Evolutionary conservation across 2,113 vertebrate genomes (phyloP), one percentile per base, ranked within the genome.

Genomic region (Ellobius talpinus): DNA sequence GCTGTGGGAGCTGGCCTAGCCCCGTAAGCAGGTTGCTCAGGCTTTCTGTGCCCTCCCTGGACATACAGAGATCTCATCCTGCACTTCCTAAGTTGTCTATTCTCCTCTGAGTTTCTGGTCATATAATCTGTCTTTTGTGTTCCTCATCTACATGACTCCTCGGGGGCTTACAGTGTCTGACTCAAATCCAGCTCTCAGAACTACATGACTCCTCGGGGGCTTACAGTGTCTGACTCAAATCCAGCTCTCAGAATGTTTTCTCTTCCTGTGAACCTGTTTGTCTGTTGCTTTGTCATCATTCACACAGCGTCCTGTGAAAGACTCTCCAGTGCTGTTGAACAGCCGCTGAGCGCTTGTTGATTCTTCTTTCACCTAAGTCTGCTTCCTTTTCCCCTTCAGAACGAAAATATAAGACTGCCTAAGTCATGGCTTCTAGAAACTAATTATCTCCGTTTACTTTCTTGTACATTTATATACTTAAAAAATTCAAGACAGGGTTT

Each of bases 351-450:
- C 10, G 74, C 76, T 0, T 70, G 45, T 84, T 95, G 29, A 58
- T 21, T 58, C 92, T 93, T 93, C 66, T 61, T 87, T 92, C 7
- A 93, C 58, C 66, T 92, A 61, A 45, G 87, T 33, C 92, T 91
- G 47, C n/a, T 85, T 92, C 24, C 61, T 91, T 72, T 79, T 2
- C 39, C 13, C 29, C 3, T 16, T 5, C 6, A n/a, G 26, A 84
- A 24, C 3, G 26, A 55, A 87, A 45, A 47, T 7, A 0, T 36
- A 58, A 31, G 50, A 42, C 66, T 78, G 7, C 72, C 52, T 45
- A 2, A 92, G 85, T 39, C 23, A 19, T 7, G 94, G 45, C 11
- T 88, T 42, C 47, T 66, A 36, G 52, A 91, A 94, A 76, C 55
- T 72, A 70, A 79, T 70, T 81, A 58, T 93, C 96, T 85, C 52